phyloP scores from a whole-genome alignment of 2,888 invertebrate species.

The Melieria picta region DNA sequence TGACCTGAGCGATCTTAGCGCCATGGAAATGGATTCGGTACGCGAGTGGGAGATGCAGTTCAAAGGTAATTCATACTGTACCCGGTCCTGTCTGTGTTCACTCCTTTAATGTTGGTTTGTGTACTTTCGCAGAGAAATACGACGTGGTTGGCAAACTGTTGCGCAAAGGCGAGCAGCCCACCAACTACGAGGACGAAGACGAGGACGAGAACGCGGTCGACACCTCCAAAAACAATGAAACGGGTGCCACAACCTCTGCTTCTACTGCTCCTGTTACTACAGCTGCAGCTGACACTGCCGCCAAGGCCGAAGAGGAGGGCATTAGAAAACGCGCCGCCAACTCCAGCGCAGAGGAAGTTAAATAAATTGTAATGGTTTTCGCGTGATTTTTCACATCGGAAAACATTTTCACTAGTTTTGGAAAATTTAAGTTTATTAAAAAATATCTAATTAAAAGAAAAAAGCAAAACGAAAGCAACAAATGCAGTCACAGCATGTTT shows the following conservation, averaged over 20 bases:
- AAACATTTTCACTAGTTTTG: constrained; percentile 6
- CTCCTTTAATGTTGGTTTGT: not conserved
- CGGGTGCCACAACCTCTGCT: constrained; percentile 36
- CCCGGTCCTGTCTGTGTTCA: not conserved
- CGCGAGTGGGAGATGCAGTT: constrained; percentile 98
- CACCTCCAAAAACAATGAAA: constrained; percentile 30
- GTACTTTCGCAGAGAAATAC: constrained; percentile 81
- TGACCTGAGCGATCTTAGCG: constrained; percentile 92
- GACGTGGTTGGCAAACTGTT: constrained; percentile 89
- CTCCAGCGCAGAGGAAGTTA: constrained; percentile 45
- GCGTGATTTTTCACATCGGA: not conserved
- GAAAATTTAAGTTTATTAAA: constrained; percentile 29
- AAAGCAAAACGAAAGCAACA: too few species aligned
- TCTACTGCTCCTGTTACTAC: constrained; percentile 16
- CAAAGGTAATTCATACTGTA: constrained; percentile 73
- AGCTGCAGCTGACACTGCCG: constrained; percentile 25
- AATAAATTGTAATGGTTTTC: constrained; percentile 42
- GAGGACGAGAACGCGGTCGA: constrained; percentile 55
- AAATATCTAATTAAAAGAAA: constrained; percentile 24
- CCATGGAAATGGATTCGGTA: constrained; percentile 94
- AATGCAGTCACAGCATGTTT: too few species aligned
- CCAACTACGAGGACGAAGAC: constrained; percentile 92
- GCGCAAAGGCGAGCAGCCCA: constrained; percentile 90
- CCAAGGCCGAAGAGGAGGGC: constrained; percentile 41
- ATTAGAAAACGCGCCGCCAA: constrained; percentile 48